These are phyloP conservation scores for Sebastes cheni DNA, from an alignment of 2,797 vertebrate species.

Conservation along the genomic window DNA sequence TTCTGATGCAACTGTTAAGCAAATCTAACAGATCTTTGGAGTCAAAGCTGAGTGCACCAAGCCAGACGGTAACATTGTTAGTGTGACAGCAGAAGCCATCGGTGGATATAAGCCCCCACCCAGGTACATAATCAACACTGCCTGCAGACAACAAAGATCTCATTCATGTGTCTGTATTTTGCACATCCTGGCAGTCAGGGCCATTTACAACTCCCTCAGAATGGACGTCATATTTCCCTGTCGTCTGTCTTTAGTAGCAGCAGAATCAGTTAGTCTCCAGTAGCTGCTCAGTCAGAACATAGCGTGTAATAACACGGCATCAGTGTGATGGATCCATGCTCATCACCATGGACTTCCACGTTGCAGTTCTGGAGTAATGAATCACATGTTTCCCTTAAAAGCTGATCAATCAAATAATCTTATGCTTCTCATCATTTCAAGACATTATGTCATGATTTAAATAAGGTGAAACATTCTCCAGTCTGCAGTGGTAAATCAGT, in stretches of 20 bases:
- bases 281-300: background rate
- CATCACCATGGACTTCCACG: no score
- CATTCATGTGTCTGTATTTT: background rate
- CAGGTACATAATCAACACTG: background rate
- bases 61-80: background rate
- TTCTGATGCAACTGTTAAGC: background rate
- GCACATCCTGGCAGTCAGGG: background rate
- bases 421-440: background rate
- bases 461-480: background rate
- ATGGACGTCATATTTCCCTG: background rate
- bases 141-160: background rate
- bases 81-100: background rate
- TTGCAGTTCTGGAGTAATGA: no score
- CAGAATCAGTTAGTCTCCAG: background rate
- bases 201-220: background rate
- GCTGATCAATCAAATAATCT: background rate
- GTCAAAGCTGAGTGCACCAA: background rate
- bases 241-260: background rate
- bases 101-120: background rate
- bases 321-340: background rate
- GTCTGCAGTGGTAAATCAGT: background rate
- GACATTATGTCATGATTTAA: background rate
- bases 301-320: accelerated
- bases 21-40: background rate
- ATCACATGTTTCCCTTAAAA: no score